Evolutionary conservation across 2,888 invertebrate genomes (phyloP), one percentile per base, ranked within the genome.

Genomic region (Leptopilina drosophilae): DNA sequence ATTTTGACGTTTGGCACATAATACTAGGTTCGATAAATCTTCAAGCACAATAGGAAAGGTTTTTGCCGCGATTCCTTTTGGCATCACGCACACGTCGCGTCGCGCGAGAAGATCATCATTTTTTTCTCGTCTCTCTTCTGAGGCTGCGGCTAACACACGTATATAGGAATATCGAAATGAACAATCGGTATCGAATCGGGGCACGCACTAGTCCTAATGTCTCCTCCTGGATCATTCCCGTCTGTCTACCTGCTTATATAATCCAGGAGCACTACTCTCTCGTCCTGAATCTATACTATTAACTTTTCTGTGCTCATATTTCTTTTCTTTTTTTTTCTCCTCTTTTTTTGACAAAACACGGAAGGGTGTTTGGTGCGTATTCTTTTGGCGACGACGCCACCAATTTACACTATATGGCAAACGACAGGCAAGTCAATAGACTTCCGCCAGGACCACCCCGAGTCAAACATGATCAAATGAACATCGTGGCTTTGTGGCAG

Each of bases 21-120:
- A 73, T 73, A 6, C 73, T 73, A 73, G 73, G 73, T 59, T 73
- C 73, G 73, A 73, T 73, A 73, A 73, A 73, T 73, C 73, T 73
- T 56, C 56, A 73, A 73, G 11, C 56, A 73, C 56, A 73, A 73
- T 56, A 73, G 73, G 15, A 59, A 56, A 53, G 56, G 56, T 73
- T 73, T 42, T n/a, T 9, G 73, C 73, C 33, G 56, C 56, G 33
- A 33, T 33, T 40, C 73, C 73, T 53, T 73, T 73, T 73, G 11
- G 73, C 73, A 73, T 73, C 73, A 73, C 73, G 69, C 56, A 73
- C 42, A 42, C 69, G 53, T 49, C 20, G 20, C 69, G 53, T 49
- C 20, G 20, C 53, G 73, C 73, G 8, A 33, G 33, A 73, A 56
- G 56, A 73, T 49, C 33, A 2, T 4, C 2, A 4, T 33, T 33